These are phyloP conservation scores for Ceryle rudis DNA, from an alignment of 2,797 vertebrate species.

Conservation along the genomic window DNA sequence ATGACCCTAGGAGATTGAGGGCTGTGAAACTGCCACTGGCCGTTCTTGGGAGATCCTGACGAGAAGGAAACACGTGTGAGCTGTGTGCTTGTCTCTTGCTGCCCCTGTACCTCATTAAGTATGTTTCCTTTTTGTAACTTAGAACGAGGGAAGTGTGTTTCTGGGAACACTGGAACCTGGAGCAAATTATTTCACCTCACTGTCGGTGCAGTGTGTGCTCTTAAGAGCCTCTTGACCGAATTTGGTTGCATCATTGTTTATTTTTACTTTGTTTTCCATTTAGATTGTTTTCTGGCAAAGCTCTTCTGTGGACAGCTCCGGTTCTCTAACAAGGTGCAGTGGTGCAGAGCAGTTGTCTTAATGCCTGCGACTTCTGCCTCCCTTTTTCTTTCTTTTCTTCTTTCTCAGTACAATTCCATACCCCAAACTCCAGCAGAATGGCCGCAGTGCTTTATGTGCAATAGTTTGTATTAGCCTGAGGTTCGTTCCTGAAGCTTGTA, in stretches of 20 bases:
- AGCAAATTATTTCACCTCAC: not conserved
- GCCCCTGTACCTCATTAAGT: not conserved
- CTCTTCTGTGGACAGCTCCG: rapidly evolving
- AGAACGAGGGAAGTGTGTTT: not conserved
- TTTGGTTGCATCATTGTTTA: not conserved
- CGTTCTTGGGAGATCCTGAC: not conserved
- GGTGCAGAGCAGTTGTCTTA: rapidly evolving
- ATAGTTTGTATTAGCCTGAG: not conserved
- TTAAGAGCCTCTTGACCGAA: not conserved
- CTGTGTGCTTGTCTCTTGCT: not conserved
- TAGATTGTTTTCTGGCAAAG: not conserved
- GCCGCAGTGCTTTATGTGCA: not conserved
- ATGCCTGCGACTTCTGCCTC: not conserved
- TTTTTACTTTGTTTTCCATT: not conserved
- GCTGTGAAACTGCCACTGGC: not conserved
- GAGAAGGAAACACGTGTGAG: not conserved
- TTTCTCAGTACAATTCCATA: not conserved
- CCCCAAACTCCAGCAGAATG: not conserved
- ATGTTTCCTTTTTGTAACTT: not conserved
- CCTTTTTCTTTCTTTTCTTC: not conserved
- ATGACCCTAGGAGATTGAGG: not conserved
- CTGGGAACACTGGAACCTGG: not conserved
- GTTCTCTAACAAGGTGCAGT: not conserved
- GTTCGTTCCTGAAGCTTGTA: not conserved
- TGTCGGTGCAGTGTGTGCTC: not conserved